Conservation (phyloP, 2,113 vertebrate species). For the Cyphomyrus plagiostoma region DNA sequence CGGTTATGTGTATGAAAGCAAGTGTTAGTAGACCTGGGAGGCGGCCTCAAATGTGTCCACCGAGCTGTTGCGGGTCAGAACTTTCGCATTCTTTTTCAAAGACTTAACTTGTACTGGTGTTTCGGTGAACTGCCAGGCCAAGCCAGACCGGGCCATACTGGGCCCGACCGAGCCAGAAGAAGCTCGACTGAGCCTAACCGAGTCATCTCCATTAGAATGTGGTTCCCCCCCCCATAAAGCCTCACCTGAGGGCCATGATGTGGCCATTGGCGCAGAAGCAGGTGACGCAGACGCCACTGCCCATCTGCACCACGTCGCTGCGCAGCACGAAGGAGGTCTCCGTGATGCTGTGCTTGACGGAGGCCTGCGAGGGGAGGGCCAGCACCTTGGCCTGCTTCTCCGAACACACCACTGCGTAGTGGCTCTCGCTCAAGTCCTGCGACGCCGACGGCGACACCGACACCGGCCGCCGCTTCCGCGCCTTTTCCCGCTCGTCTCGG, state of each 20-base stretch:
- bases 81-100: background rate
- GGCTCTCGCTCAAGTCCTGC: constrained; percentile 89
- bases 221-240: background rate
- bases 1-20: background rate
- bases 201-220: background rate
- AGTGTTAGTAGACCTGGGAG: background rate
- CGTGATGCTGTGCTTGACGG: constrained; percentile 93
- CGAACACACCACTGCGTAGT: constrained; percentile 94
- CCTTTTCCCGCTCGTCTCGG: constrained; percentile 88
- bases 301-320: constrained; percentile 84
- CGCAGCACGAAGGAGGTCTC: constrained; percentile 94
- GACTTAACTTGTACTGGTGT: background rate
- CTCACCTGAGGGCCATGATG: constrained; percentile 98
- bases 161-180: background rate
- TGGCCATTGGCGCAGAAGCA: constrained; percentile 99
- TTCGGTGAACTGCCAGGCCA: background rate
- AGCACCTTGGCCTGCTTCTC: constrained; percentile 99
- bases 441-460: constrained; percentile 91
- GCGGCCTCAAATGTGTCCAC: background rate
- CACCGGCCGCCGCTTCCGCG: constrained; percentile 82
- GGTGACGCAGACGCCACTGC: constrained; percentile 80
- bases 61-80: background rate
- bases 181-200: background rate
- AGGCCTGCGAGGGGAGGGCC: constrained; percentile 87
- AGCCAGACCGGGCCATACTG: background rate